Conservation (phyloP, 2,888 invertebrate genomes). For the Teleiodes luculella region DNA sequence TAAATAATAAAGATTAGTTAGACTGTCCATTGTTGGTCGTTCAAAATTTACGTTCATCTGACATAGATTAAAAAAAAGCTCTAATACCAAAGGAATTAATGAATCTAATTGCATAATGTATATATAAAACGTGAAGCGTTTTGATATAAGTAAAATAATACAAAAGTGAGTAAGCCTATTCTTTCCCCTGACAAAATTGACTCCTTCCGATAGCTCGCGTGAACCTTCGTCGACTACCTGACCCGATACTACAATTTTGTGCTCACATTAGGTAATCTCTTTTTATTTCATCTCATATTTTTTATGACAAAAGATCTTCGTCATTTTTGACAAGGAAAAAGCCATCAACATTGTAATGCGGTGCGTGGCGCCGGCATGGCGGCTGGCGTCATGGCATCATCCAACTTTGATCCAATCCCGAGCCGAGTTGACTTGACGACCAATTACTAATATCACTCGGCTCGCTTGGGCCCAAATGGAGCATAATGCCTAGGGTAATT, state of each 20-base stretch:
- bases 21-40: too few relatives aligned
- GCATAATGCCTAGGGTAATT: slow-evolving; percentile 76
- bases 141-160: too few relatives aligned
- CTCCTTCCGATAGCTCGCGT: too few relatives aligned
- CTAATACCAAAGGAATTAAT: too few relatives aligned
- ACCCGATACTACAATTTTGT: slow-evolving; percentile 65
- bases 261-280: slow-evolving; percentile 67
- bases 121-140: too few relatives aligned
- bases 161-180: too few relatives aligned
- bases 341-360: slow-evolving; percentile 76
- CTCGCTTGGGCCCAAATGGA: slow-evolving; percentile 66
- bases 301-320: slow-evolving; percentile 75
- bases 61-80: too few relatives aligned
- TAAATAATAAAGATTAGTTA: too few relatives aligned
- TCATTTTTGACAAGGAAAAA: slow-evolving; percentile 79
- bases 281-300: slow-evolving; percentile 68
- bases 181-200: too few relatives aligned
- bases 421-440: slow-evolving; percentile 69
- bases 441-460: slow-evolving; percentile 76
- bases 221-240: slow-evolving; percentile 45
- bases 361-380: slow-evolving; percentile 62
- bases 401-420: slow-evolving; percentile 70
- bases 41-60: too few relatives aligned
- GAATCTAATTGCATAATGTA: too few relatives aligned
- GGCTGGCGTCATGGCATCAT: slow-evolving; percentile 63